These are phyloP conservation scores for Pseudomyrmex pallidus DNA, from an alignment of 1,140 invertebrate species.

Conservation along the genomic window DNA sequence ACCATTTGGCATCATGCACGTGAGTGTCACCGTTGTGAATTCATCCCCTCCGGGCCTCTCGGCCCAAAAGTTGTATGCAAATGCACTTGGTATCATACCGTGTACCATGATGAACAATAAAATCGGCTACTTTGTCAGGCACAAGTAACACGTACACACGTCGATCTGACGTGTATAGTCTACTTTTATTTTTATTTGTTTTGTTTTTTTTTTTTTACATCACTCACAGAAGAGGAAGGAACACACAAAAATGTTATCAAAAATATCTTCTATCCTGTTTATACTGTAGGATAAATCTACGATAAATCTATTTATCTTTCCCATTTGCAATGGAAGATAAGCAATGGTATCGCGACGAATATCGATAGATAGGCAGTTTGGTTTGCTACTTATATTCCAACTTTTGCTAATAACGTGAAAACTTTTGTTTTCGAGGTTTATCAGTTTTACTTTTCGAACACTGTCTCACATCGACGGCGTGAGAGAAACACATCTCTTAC, in stretches of 20 bases:
- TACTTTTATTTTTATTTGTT: too few relatives aligned
- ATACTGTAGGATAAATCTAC: neutral
- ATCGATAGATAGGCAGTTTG: neutral
- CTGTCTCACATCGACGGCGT: neutral
- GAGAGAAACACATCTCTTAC: neutral
- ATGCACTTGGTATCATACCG: slow-evolving; percentile 85
- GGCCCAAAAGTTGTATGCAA: slow-evolving; percentile 88
- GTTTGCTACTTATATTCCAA: slow-evolving; percentile 18
- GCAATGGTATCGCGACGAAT: neutral
- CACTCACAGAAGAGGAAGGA: neutral
- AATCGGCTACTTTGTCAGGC: slow-evolving; percentile 19
- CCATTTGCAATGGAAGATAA: slow-evolving; percentile 6
- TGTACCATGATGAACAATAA: slow-evolving; percentile 87
- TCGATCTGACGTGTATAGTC: neutral
- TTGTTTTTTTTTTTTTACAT: slow-evolving; percentile 7
- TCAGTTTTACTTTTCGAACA: neutral
- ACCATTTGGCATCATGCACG: slow-evolving; percentile 94
- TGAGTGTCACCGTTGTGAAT: slow-evolving; percentile 87
- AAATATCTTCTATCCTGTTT: slow-evolving; percentile 3
- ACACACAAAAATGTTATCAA: slow-evolving; percentile 11
- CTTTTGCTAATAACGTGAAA: too few relatives aligned
- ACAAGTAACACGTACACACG: slow-evolving; percentile 39
- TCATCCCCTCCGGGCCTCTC: slow-evolving; percentile 86
- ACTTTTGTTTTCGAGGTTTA: neutral
- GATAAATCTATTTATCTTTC: slow-evolving; percentile 3